Evolutionary conservation across 2,113 vertebrate species (phyloP).

Genomic region (Austrofundulus limnaeus): DNA sequence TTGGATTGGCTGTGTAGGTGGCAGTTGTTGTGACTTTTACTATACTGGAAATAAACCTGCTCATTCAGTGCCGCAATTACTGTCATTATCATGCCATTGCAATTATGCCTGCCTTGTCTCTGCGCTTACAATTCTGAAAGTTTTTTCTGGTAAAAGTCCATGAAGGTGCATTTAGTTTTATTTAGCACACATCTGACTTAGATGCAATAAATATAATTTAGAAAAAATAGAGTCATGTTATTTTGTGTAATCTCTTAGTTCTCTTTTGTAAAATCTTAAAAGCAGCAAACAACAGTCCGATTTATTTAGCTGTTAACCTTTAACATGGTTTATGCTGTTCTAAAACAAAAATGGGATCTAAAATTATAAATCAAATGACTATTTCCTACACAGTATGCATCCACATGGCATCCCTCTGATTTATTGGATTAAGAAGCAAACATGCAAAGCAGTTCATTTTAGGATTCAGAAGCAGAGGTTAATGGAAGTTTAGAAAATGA

Average conservation of each 20-base stretch:
- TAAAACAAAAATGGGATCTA: not conserved
- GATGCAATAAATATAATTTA: not conserved
- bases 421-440: not conserved
- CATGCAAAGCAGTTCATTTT: not conserved
- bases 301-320: not conserved
- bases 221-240: not conserved
- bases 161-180: constrained; percentile 20
- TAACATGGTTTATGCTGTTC: not conserved
- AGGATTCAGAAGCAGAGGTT: too few relatives aligned
- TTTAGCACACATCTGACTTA: constrained; percentile 1
- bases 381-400: not conserved
- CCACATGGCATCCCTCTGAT: not conserved
- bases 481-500: too few relatives aligned
- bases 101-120: constrained; percentile 53
- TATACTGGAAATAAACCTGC: constrained; percentile 65
- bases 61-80: constrained; percentile 64
- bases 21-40: constrained; percentile 53
- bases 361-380: not conserved
- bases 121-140: constrained; percentile 14
- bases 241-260: not conserved
- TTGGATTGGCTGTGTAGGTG: constrained; percentile 46
- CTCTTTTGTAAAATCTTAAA: not conserved
- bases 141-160: constrained; percentile 18
- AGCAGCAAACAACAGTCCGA: not conserved
- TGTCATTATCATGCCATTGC: constrained; percentile 49